phyloP scores from a whole-genome alignment of 2,797 vertebrate species.

The Pterois miles region DNA sequence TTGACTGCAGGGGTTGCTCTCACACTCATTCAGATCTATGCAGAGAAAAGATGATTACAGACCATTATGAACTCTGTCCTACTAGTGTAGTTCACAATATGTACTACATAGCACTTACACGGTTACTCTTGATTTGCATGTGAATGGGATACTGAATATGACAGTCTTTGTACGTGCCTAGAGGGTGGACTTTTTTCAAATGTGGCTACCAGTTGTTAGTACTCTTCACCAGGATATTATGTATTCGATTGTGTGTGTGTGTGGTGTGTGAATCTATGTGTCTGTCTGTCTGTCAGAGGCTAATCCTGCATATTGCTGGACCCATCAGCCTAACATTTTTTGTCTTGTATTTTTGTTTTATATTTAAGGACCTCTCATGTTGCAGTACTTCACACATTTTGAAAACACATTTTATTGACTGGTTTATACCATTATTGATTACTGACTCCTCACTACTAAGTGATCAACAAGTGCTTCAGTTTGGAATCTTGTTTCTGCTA shows the following conservation, averaged over 20 bases:
- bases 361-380: background rate
- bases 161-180: background rate
- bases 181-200: background rate
- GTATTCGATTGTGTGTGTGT: no score
- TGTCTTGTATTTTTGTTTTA: no score
- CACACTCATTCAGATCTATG: slow-evolving; percentile 94
- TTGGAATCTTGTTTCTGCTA: no score
- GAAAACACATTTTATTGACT: background rate
- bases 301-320: background rate
- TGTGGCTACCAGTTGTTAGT: background rate
- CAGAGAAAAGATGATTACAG: background rate
- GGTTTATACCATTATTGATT: background rate
- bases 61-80: background rate
- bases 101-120: background rate
- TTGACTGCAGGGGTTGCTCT: slow-evolving; percentile 92
- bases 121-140: background rate
- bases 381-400: background rate
- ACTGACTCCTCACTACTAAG: background rate
- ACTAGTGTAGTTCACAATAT: background rate
- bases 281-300: no score
- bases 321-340: background rate
- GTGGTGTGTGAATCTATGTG: background rate
- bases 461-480: no score
- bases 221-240: no score
- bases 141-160: background rate